Evolutionary conservation across 2,888 invertebrate species (phyloP), one percentile per base, ranked within the genome.

Genomic region (Ypsolopha sequella): DNA sequence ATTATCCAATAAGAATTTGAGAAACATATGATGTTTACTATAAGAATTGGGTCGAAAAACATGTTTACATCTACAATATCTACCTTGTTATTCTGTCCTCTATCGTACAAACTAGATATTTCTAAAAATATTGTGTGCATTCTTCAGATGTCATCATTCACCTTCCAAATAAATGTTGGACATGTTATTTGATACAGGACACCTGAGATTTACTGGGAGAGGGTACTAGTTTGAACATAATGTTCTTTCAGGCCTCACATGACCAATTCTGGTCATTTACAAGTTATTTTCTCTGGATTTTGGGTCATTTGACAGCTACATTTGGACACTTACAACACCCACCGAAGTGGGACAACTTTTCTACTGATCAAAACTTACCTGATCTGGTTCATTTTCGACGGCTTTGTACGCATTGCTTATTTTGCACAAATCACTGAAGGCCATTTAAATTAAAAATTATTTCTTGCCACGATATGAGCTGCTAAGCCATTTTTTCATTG

Each of bases 401-500:
- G 75, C 73, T 82, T 85, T 86, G 68, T 76, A 87, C 75, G 81
- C 80, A 76, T 87, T 86, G 69, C 80, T 71, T 81, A 82, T 70
- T 71, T 80, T 85, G 77, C 85, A 85, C 76, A 87, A 73, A 84
- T 86, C 87, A 86, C 86, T 87, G 85, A 81, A 87, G 79, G 87
- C 87, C 87, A 87, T 87, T 86, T 87, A 87, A 80, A 85, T 78
- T 80, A 80, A 78, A 85, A 80, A 73, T 73, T 82, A 78, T 80
- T 79, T 75, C 76, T 81, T 84, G 82, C 82, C 85, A 86, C 84
- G 80, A 80, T 80, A 85, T 60, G 76, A 79, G 73, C 74, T 80
- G 75, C 77, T 85, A 85, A 80, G 85, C 87, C 87, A 87, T 77
- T 85, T 87, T 86, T 86, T 80, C 82, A 82, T 76, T 84, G 85